Percentiles rank a stretch among this genome's conserved stretches.
phyloP scores from a whole-genome alignment of 1,140 invertebrate species.

The Vollenhovia emeryi region DNA sequence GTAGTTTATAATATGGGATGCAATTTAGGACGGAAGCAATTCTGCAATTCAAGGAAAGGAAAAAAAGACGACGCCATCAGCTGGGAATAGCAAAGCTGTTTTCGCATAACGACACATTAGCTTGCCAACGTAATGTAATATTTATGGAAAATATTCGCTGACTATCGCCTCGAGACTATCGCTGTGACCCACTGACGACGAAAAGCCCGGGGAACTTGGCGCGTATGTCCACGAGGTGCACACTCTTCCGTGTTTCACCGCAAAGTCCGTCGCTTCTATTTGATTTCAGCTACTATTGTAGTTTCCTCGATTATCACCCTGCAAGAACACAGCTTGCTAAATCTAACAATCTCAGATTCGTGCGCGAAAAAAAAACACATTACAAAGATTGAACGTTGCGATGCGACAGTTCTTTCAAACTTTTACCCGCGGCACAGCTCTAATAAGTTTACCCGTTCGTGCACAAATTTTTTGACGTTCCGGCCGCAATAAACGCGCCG shows the following conservation, averaged over 20 bases:
- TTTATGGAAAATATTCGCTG: constrained; percentile 36
- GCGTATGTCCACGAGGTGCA: neutral
- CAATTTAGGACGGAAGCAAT: constrained; percentile 28
- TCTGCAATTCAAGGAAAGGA: neutral
- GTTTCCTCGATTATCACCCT: neutral
- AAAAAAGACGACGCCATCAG: constrained; percentile 1
- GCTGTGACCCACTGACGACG: constrained; percentile 22
- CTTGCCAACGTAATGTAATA: constrained; percentile 28
- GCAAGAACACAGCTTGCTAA: neutral
- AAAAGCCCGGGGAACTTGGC: constrained; percentile 34
- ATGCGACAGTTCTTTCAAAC: neutral
- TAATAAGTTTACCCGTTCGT: constrained; percentile 42
- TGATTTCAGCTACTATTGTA: neutral
- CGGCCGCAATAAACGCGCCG: constrained; percentile 19
- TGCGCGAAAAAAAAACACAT: neutral
- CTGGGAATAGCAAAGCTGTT: neutral
- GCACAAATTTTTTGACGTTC: constrained; percentile 29
- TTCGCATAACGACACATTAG: constrained; percentile 31
- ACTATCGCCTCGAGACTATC: constrained; percentile 15
- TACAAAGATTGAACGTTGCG: neutral
- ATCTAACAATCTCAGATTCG: neutral
- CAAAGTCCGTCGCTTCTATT: constrained; percentile 32
- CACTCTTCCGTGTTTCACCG: constrained; percentile 56
- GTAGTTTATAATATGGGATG: constrained; percentile 5
- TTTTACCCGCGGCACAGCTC: neutral